Percentiles rank a stretch among this genome's conserved stretches.
Conservation (phyloP, 1,140 invertebrate genomes). For the Drosophila miranda region DNA sequence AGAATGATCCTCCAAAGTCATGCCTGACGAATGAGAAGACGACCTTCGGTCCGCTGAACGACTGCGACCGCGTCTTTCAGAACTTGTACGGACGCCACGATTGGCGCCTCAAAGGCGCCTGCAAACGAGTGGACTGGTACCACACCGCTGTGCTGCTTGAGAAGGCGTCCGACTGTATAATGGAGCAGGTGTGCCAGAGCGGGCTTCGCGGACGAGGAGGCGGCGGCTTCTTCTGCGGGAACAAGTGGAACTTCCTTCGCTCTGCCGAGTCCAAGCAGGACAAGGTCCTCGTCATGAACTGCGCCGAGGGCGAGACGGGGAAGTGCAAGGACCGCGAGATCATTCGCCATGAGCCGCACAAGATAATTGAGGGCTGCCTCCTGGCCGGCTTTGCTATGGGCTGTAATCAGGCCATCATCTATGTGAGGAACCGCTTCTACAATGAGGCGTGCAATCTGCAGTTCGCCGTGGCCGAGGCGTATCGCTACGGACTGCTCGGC, state of each 20-base stretch:
- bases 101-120: constrained; percentile 95
- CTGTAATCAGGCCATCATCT: constrained; percentile 98
- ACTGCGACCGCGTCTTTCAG: constrained; percentile 98
- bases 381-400: constrained; percentile 97
- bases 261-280: constrained; percentile 92
- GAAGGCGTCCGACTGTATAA: constrained; percentile 98
- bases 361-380: constrained; percentile 97
- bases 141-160: constrained; percentile 98
- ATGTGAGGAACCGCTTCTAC: constrained; percentile 99
- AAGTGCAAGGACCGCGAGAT: constrained; percentile 99
- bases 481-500: constrained; percentile 96
- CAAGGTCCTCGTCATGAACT: constrained; percentile 98
- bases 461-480: constrained; percentile 98
- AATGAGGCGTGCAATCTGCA: constrained; percentile 99
- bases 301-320: constrained; percentile 98
- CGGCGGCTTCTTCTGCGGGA: constrained; percentile 97
- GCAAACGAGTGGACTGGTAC: constrained; percentile 97
- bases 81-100: constrained; percentile 99
- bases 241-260: constrained; percentile 99
- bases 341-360: constrained; percentile 98
- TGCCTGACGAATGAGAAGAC: constrained; percentile 31
- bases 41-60: constrained; percentile 84
- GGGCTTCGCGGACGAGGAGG: constrained; percentile 97
- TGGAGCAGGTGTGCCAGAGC: constrained; percentile 96
- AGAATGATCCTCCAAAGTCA: constrained; percentile 8